Base-by-base conservation (phyloP, 2,797 vertebrate genomes). In the Amblyraja radiata region DNA sequence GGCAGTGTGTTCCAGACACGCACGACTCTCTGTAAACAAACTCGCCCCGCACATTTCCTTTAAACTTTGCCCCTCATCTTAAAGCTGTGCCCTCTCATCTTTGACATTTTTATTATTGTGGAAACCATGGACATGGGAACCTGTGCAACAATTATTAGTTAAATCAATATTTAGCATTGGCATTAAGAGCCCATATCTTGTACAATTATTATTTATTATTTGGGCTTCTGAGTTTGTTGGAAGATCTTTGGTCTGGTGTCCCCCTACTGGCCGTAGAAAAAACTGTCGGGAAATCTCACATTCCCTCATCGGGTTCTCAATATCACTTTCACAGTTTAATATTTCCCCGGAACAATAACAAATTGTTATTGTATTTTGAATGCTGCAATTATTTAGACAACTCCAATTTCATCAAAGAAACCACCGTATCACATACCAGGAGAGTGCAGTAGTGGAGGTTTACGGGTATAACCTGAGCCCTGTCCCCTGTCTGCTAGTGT, bases 181-280 rank as follows among this genome's bases (percentile, higher is more conserved):
- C 32, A 13, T 28, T 32, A 90, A 65, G 61, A 71, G 63, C 32
- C 32, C 58, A 21, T 76, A n/a, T 76, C 73, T 92, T 58, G 10
- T 54, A 54, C 71, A 92, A 91, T 21, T 76, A 76, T 25, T 73
- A 46, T 4, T 46, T 90, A 3, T 74, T 54, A 23, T 13, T 91
- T 68, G 32, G 86, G 32, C 14, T 90, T 90, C 39, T 71, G 2
- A 58, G 10, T 54, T 54, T 74, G 39, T 74, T 76, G 73, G 32
- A 58, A 39, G 1, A 71, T 10, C 63, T 92, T 74, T 14, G 90
- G 90, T 76, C 71, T 76, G 68, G 21, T 54, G 36, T 74, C 90
- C 90, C 71, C 71, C 90, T 92, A 28, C 68, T 92, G 90, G 90
- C 90, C 36, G 1, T 74, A 2, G 39, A 92, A 54, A 92, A 54